These are phyloP conservation scores for Gobius niger DNA, from an alignment of 2,113 vertebrate species.

Conservation along the genomic window DNA sequence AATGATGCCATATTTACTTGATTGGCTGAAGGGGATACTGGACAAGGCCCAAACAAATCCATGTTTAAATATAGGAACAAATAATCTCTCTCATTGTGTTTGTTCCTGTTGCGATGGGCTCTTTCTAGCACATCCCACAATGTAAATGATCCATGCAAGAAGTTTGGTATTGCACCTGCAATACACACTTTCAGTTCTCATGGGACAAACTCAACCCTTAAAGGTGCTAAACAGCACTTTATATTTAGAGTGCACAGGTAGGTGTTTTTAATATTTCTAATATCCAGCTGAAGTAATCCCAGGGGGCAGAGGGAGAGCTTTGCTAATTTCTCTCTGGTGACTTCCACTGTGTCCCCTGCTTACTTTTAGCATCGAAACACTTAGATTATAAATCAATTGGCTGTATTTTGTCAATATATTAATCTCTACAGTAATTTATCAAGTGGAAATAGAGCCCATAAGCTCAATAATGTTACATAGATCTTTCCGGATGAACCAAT, in stretches of 20 bases:
- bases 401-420: conserved; percentile 6
- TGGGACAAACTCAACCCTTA: conserved; percentile 35
- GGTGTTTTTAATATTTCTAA: conserved; percentile 24
- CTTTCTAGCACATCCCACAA: neutral
- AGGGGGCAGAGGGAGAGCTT: conserved; percentile 15
- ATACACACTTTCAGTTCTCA: conserved; percentile 16
- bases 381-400: neutral
- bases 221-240: conserved; percentile 46
- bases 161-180: conserved; percentile 26
- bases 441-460: neutral
- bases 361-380: conserved; percentile 2
- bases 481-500: conserved; percentile 7
- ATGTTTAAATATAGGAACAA: too few species aligned
- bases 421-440: conserved; percentile 7
- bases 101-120: neutral
- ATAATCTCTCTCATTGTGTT: neutral
- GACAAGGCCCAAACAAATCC: too few species aligned
- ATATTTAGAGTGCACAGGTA: conserved; percentile 37
- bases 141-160: conserved; percentile 23
- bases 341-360: conserved; percentile 19
- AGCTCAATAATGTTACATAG: conserved; percentile 5
- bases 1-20: too few species aligned
- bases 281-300: conserved; percentile 25
- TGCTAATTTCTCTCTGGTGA: conserved; percentile 41
- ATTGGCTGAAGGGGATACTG: too few species aligned